Base-by-base conservation (phyloP, 2,797 vertebrate genomes). In the Coluber constrictor region DNA sequence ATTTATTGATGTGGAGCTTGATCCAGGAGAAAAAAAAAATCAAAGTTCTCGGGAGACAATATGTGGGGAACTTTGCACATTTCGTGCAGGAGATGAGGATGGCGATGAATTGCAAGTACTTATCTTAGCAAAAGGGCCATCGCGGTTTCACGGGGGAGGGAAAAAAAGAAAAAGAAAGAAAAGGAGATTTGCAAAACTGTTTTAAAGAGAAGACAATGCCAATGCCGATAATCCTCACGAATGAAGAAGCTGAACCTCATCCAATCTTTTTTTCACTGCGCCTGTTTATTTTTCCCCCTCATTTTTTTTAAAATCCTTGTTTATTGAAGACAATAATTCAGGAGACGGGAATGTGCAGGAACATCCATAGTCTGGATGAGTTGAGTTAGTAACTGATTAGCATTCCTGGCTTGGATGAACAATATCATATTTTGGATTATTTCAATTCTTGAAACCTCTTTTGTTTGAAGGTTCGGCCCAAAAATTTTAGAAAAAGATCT, bases 21-120 rank as follows among this genome's bases (percentile, higher is more conserved):
- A 92, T 92, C 92, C 92, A 92, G 37, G 12, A 27, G 12, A 89
- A 74, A 83, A 43, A 23, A 47, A 83, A 83, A 83, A 83, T 56
- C 63, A 47, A 51, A 51, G 43, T 88, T 89, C 89, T 89, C 29
- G 27, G 32, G 10, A 20, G 47, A 89, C 15, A 83, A 51, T 29
- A 15, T 83, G 61, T 63, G 29, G 60, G 43, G 51, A 60, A 86
- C 18, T 27, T 37, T 37, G 37, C 66, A 88, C 37, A 79, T 18
- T 47, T 43, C 37, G 54, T 74, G 29, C 56, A 32, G 25, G 29
- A 25, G 18, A 57, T 27, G 8, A 60, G 32, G 18, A 60, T 86
- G 87, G 43, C 32, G 5, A 18, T 7, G 25, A 89, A 83, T 79
- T 47, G 25, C 51, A 43, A 11, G 20, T 15, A 70, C 88, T 51